These are phyloP conservation scores for Pterostichus niger DNA, from an alignment of 2,888 invertebrate species.

Conservation along the genomic window DNA sequence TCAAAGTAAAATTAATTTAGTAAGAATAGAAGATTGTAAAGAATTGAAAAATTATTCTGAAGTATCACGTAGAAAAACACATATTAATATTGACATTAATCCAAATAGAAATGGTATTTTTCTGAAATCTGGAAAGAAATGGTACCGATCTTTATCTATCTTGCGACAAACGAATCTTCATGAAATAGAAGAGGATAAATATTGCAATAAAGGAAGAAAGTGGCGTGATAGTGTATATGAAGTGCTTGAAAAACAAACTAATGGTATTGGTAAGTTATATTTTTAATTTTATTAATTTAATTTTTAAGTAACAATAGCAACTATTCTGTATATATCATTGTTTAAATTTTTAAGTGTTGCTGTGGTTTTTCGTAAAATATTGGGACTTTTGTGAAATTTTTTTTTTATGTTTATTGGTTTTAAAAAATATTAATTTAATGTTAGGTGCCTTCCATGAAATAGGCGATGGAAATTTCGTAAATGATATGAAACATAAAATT, in stretches of 20 bases:
- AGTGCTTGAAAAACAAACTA: constrained; percentile 79
- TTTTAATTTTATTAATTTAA: constrained; percentile 35
- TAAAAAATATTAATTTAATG: constrained; percentile 54
- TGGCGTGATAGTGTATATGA: constrained; percentile 80
- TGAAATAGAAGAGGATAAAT: constrained; percentile 77
- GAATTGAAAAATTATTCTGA: not conserved
- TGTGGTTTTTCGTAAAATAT: constrained; percentile 40
- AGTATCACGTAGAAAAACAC: not conserved
- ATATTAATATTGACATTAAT: constrained; percentile 27
- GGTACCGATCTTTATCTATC: constrained; percentile 83
- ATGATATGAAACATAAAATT: constrained; percentile 43
- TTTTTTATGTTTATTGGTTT: constrained; percentile 23
- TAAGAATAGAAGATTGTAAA: constrained; percentile 18
- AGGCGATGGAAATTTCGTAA: not conserved
- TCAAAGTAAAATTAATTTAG: constrained; percentile 11
- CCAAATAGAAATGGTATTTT: constrained; percentile 73
- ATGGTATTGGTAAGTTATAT: constrained; percentile 73
- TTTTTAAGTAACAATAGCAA: constrained; percentile 38
- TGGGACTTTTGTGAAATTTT: constrained; percentile 6
- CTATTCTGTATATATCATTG: constrained; percentile 68
- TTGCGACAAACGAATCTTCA: constrained; percentile 73
- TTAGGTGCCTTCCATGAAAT: constrained; percentile 44
- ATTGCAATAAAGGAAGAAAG: constrained; percentile 78
- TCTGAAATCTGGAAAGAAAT: constrained; percentile 84
- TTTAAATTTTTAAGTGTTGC: constrained; percentile 60